Evolutionary conservation across 1,140 invertebrate species (phyloP), one percentile per base, ranked within the genome.

Genomic region (Pseudachorutes palmiensis): DNA sequence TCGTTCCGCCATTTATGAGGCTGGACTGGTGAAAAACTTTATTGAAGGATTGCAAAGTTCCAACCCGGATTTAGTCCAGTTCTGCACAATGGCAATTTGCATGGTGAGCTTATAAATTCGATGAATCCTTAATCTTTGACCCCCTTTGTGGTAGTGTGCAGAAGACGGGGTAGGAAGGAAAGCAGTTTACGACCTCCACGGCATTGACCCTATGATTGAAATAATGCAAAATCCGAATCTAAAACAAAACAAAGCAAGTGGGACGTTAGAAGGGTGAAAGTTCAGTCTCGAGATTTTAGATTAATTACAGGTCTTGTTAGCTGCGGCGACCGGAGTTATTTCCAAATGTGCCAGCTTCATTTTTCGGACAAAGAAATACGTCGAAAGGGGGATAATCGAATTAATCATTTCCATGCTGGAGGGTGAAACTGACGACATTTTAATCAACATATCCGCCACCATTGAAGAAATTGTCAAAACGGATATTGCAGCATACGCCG

Each of bases 381-480:
- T 67, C 3, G 64, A 65, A 24, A 68, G 68, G 41, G 72, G 70
- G 1, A n/a, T 74, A 2, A 68, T 71, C 0, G 70, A 71, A n/a
- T 12, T 74, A 1, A 48, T 74, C 0, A 60, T 61, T 1, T 45
- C 62, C 5, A 49, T 73, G 0, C 51, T 74, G n/a, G 65, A 71
- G 48, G 62, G 66, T 16, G 69, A 71, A 33, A 68, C 67, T 0
- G 69, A 68, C 48, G 72, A 74, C 41, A 81, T 97, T 1, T 76
- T 96, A 12, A 90, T 92, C 0, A 94, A 96, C 77, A 88, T 91
- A 0, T 90, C 90, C 0, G 94, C 93, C 0, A 91, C 90, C 0
- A 76, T 97, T 3, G 88, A 71, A 24, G 31, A 74, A 62, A 66
- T 71, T n/a, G 33, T 60, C 1, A 58, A 61, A 57, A 24, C 64